Conservation (phyloP, 2,113 vertebrate genomes). For the Dromaius novaehollandiae region DNA sequence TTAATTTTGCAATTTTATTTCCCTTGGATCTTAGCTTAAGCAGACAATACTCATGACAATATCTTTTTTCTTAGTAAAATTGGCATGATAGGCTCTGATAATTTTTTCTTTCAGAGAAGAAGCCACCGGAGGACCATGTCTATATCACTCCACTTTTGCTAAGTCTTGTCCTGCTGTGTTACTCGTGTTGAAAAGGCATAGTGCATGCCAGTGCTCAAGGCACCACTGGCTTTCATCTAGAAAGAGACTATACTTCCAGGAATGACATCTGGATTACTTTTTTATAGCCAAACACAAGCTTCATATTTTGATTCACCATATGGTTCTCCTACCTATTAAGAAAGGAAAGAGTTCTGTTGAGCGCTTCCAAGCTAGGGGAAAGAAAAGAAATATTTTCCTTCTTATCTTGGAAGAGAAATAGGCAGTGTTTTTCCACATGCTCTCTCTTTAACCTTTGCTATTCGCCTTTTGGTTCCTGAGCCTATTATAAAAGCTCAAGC, state of each 20-base stretch:
- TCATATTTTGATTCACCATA: background rate
- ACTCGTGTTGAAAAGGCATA: background rate
- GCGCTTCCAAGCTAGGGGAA: background rate
- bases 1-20: background rate
- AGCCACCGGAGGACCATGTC: background rate
- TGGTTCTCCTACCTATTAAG: background rate
- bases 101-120: background rate
- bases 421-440: background rate
- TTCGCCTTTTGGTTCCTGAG: background rate
- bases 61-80: background rate
- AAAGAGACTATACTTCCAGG: background rate
- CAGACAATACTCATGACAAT: background rate
- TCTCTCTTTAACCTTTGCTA: background rate
- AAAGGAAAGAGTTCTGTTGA: background rate
- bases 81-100: background rate
- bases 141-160: background rate
- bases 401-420: background rate
- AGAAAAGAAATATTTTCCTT: conserved; percentile 9
- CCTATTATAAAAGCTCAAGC: background rate
- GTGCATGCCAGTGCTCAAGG: background rate
- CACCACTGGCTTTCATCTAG: background rate
- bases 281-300: background rate
- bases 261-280: background rate
- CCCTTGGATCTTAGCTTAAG: background rate
- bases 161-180: background rate